These are phyloP conservation scores for Poecilia picta DNA, from an alignment of 2,797 vertebrate species.

Conservation along the genomic window DNA sequence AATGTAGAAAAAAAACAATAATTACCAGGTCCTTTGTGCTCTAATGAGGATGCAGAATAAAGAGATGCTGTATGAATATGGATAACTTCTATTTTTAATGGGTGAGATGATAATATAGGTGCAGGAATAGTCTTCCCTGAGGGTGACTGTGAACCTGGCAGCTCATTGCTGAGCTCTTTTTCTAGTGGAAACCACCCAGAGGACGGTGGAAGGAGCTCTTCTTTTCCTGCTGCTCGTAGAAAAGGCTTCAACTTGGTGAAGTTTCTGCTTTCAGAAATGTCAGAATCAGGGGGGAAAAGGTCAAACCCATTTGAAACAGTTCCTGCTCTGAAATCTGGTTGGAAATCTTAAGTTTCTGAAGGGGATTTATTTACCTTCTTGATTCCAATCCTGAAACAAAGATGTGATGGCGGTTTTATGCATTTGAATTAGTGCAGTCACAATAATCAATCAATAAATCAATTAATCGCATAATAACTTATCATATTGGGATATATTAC, in stretches of 20 bases:
- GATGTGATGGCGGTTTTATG: conserved; percentile 10
- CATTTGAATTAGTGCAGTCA: background rate
- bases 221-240: conserved; percentile 4
- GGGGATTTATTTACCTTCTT: conserved; percentile 15
- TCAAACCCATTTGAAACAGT: conserved; percentile 41
- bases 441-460: too few species aligned
- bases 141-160: conserved; percentile 30
- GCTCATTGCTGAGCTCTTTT: conserved; percentile 26
- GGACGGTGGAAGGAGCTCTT: background rate
- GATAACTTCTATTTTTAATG: conserved; percentile 61
- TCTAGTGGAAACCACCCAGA: conserved; percentile 18
- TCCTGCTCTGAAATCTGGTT: conserved; percentile 27
- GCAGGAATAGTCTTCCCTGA: conserved; percentile 20
- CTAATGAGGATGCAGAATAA: conserved; percentile 59
- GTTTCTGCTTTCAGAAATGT: conserved; percentile 38
- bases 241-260: conserved; percentile 15
- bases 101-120: conserved; percentile 22
- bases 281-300: conserved; percentile 49
- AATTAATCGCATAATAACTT: too few species aligned
- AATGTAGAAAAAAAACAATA: conserved; percentile 30
- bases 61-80: conserved; percentile 60
- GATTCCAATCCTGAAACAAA: background rate
- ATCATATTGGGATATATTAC: too few species aligned
- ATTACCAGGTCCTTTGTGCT: conserved; percentile 41
- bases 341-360: conserved; percentile 50